A percentile compares a stretch with the other conserved stretches of the same genome.
Evolutionary conservation across 2,113 vertebrate species (phyloP).

Genomic region (Panurus biarmicus): DNA sequence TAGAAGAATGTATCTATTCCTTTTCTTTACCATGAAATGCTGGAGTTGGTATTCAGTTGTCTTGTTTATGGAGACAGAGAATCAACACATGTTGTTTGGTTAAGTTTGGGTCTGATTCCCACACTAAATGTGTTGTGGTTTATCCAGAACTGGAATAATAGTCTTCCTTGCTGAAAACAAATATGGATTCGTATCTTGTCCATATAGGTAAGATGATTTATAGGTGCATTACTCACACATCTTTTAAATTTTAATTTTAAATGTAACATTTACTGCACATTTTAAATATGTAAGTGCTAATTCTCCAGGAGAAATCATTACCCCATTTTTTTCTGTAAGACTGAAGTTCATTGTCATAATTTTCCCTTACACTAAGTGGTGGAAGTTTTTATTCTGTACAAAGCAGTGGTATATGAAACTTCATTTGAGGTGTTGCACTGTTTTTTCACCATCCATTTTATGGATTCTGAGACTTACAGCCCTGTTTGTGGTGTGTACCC

Average conservation of each 20-base stretch:
- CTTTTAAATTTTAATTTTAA: not conserved
- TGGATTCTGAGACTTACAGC: not conserved
- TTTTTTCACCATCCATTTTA: not conserved
- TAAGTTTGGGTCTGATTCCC: not conserved
- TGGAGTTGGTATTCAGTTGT: not conserved
- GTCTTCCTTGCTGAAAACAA: not conserved
- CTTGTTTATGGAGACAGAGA: not conserved
- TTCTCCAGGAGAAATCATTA: not conserved
- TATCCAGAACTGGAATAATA: not conserved
- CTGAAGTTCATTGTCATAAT: not conserved
- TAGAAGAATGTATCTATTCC: not conserved
- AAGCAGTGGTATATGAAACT: not conserved
- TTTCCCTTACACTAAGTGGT: not conserved
- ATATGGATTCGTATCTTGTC: not conserved
- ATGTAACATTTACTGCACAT: not conserved
- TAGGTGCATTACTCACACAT: not conserved
- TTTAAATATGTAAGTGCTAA: not conserved
- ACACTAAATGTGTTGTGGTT: not conserved
- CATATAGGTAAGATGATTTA: not conserved
- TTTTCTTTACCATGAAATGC: not conserved
- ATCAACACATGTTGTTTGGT: not conserved
- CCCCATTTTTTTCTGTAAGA: not conserved
- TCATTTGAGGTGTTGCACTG: not conserved
- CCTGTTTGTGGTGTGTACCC: not conserved
- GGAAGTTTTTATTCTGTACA: not conserved